Evolutionary conservation across 2,797 vertebrate species (phyloP).

Genomic region (Adelosebastes latens): DNA sequence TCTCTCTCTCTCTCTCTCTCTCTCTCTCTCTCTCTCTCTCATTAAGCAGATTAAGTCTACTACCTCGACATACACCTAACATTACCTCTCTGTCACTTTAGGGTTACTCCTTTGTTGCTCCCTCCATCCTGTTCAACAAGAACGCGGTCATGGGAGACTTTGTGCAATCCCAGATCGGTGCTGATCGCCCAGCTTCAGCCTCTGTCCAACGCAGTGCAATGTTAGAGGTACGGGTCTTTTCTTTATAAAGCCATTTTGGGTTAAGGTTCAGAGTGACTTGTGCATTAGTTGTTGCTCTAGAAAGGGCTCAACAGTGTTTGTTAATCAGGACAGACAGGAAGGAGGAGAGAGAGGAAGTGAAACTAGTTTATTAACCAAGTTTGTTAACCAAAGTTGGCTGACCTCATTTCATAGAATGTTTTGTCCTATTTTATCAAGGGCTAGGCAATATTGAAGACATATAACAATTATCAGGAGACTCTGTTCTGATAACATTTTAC

Average conservation of each 20-base stretch:
- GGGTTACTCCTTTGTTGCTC: constrained; percentile 95
- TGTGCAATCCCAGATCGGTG: constrained; percentile 79
- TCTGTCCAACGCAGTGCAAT: constrained; percentile 90
- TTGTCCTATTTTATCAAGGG: background rate
- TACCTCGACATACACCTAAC: background rate
- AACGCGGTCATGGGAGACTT: constrained; percentile 91
- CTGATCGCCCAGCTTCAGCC: constrained; percentile 88
- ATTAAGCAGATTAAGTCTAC: background rate
- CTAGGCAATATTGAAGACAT: background rate
- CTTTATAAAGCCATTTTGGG: background rate
- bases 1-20: no score
- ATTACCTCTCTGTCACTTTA: constrained; percentile 54
- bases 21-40: no score
- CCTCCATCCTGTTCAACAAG: constrained; percentile 92
- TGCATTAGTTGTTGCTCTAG: background rate
- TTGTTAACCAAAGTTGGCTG: background rate
- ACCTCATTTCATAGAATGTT: background rate
- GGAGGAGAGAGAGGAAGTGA: background rate
- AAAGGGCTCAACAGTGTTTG: background rate
- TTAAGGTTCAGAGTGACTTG: background rate
- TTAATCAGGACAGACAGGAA: constrained; percentile 13
- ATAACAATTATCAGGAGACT: background rate
- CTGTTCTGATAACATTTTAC: background rate
- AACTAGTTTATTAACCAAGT: background rate
- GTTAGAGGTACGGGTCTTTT: constrained; percentile 85